Base-by-base conservation (phyloP, 2,113 vertebrate genomes). In the Rostratula benghalensis region DNA sequence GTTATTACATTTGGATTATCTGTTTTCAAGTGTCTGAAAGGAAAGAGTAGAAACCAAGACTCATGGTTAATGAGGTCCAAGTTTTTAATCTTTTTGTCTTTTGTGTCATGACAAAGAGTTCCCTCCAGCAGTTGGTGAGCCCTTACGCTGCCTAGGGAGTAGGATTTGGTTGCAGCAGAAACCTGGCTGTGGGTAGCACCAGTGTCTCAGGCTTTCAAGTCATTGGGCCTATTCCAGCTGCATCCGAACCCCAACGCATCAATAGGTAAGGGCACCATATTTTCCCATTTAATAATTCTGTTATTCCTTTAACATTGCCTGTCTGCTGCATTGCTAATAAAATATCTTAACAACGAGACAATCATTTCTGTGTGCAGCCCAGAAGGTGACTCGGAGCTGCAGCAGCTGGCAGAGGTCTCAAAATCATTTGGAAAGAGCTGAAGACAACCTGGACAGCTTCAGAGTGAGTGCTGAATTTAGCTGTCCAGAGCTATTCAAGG, bases 1-100 rank as follows among this genome's bases (percentile, higher is more conserved):
- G 92, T 95, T 97, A 96, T 86, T 96, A 95, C 94, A 87, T 96
- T 96, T 93, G 95, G 93, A 98, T 97, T 75, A 80, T 65, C 93
- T 97, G 71, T 91, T 95, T 96, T 88, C 59, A 95, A 93, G 89
- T 3, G 3, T 85, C 91, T 96, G 90, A 81, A 87, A 95, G 93
- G 88, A 94, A 97, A 94, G 2, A 48, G 97, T 11, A 68, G 84
- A 87, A 90, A 92, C 91, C 64, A 74, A 93, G 53, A 87, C 68
- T 91, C 84, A 45, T 2, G 65, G 70, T n/a, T 93, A 93, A 95
- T 65, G 92, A 94, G 85, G 30, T 83, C 88, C 28, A 83, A 96
- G 92, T 18, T 89, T 69, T 84, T 30, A 9, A 81, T 18, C 90
- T 82, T 88, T 63, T 64, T 53, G 56, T 70, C 75, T 91, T 90